Base-by-base conservation (phyloP, 1,140 invertebrate species). In the Drosophila sproati region DNA sequence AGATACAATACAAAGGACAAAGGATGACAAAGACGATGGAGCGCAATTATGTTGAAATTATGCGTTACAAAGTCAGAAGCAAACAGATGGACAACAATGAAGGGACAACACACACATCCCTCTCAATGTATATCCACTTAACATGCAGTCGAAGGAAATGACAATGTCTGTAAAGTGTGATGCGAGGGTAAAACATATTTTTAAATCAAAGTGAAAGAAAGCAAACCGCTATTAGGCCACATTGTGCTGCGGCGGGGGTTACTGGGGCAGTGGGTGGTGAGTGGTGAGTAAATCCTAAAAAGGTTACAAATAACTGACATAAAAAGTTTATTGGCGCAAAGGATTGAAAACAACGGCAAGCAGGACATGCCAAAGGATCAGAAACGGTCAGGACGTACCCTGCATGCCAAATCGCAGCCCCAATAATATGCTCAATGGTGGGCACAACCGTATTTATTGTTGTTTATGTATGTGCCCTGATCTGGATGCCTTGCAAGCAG, bases 321-420 rank as follows among this genome's bases (percentile, higher is more conserved):
- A 89, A 89, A 89, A 89, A 89, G 67, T 89, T 89, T 89, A 89
- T 89, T 89, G 88, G 86, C 77, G 68, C 77, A 88, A 88, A 85
- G 83, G 83, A 88, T 89, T 88, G 85, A 89, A 89, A 89, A 80
- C 75, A 86, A 68, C 59, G 75, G 64, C 47, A 63, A 63, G 41
- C 57, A 69, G 61, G 61, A 77, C 61, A 39, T n/a, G 8, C 48
- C 56, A 7, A 34, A 20, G 39, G 39, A 43, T 28, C 20, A 32
- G 7, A 3, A 51, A 57, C 31, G 55, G 55, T 5, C 54, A 56
- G 67, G 47, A 88, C 79, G 66, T 59, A 52, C 61, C 52, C 56
- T 88, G 82, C 77, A 88, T 88, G 83, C 61, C 68, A 86, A 87
- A 67, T 82, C 75, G 78, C 54, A 56, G 68, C 56, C 54, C 63